phyloP scores from a whole-genome alignment of 1,140 invertebrate genomes.

The Arctopsyche grandis region DNA sequence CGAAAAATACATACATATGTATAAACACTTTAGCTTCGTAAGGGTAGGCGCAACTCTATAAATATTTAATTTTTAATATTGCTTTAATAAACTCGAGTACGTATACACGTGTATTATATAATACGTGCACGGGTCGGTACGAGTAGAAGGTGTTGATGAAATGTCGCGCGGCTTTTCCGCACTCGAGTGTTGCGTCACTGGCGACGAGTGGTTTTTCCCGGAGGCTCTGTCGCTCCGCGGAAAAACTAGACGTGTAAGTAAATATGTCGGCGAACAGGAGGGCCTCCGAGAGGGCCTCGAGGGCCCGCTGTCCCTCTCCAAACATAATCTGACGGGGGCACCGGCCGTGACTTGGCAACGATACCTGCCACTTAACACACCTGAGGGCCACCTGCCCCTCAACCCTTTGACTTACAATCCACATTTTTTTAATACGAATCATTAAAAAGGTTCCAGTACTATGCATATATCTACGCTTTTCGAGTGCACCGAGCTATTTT shows the following conservation, averaged over 20 bases:
- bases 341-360: constrained; percentile 50
- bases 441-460: not conserved
- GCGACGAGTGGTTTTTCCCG: not conserved
- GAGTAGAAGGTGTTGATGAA: not conserved
- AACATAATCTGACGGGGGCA: constrained; percentile 42
- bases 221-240: not conserved
- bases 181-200: not conserved
- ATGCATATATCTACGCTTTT: constrained; percentile 36
- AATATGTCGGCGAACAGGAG: constrained; percentile 16
- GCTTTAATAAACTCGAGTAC: no score
- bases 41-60: no score
- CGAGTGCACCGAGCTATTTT: not conserved
- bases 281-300: not conserved
- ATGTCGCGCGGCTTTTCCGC: not conserved
- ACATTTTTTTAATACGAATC: not conserved
- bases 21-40: no score
- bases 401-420: constrained; percentile 4
- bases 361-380: constrained; percentile 42
- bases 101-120: no score
- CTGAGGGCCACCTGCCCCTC: constrained; percentile 10
- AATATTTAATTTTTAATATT: no score
- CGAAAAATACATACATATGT: no score
- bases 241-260: constrained; percentile 37
- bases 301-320: constrained; percentile 31
- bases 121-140: no score